These are phyloP conservation scores for Subanguina moxae DNA, from an alignment of 1,140 invertebrate species.

Conservation along the genomic window DNA sequence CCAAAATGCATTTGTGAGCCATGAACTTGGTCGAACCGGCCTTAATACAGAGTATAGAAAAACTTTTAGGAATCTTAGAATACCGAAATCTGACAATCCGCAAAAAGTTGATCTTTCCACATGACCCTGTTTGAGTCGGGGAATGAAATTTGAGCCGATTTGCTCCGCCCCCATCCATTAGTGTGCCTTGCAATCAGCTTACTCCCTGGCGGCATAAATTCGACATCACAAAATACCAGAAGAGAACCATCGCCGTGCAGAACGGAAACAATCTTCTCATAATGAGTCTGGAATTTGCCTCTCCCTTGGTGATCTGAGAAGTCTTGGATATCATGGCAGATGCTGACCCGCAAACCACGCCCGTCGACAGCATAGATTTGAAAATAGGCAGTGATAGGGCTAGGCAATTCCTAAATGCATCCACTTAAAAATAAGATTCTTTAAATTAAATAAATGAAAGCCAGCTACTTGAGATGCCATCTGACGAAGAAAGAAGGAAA, in stretches of 20 bases:
- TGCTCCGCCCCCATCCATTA: too few species aligned
- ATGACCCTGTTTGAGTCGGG: conserved; percentile 38
- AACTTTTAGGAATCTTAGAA: background rate
- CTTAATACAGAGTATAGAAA: background rate
- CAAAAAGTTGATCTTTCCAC: conserved; percentile 47
- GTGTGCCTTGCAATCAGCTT: conserved; percentile 52
- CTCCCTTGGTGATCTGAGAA: conserved; percentile 58
- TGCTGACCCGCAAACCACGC: conserved; percentile 30
- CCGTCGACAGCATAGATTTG: conserved; percentile 56
- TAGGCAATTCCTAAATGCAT: background rate
- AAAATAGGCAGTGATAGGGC: conserved; percentile 55
- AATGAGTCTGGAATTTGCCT: conserved; percentile 55
- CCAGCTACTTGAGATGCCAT: conserved; percentile 41
- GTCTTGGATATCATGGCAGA: conserved; percentile 56
- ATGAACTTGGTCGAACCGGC: conserved; percentile 16
- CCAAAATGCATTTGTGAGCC: conserved; percentile 55
- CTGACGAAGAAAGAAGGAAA: conserved; percentile 56
- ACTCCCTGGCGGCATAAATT: conserved; percentile 51
- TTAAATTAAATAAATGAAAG: background rate
- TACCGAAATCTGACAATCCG: conserved; percentile 44
- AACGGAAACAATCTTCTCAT: background rate
- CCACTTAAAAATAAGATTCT: background rate
- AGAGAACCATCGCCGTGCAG: conserved; percentile 29
- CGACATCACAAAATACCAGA: conserved; percentile 51
- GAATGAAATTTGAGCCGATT: conserved; percentile 5